Conservation (phyloP, 2,797 vertebrate species). For the Gymnopithys bicolor region DNA sequence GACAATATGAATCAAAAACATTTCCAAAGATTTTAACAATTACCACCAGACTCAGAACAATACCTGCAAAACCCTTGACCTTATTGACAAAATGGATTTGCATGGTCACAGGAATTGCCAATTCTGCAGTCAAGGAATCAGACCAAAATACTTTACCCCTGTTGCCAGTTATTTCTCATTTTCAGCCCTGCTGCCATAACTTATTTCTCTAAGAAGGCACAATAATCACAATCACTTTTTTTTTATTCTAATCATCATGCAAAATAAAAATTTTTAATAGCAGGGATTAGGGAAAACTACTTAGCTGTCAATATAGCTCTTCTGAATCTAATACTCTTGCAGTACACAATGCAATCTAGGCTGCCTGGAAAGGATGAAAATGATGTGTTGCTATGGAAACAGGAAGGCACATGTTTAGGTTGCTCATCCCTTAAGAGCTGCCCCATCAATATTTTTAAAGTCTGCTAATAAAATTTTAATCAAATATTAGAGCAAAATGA, state of each 20-base stretch:
- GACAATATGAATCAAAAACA: not conserved
- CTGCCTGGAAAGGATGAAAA: slow-evolving; percentile 72
- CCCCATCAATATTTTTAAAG: slow-evolving; percentile 50
- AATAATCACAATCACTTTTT: not conserved
- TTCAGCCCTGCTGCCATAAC: not conserved
- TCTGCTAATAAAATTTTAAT: slow-evolving; percentile 66
- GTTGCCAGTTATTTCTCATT: not conserved
- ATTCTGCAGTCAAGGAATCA: not conserved
- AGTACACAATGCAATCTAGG: slow-evolving; percentile 63
- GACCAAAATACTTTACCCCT: not conserved
- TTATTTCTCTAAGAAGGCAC: not conserved
- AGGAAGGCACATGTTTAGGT: slow-evolving; percentile 66
- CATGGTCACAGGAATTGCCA: not conserved
- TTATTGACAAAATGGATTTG: not conserved
- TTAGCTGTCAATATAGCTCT: slow-evolving; percentile 44
- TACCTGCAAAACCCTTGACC: not conserved
- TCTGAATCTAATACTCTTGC: slow-evolving; percentile 56
- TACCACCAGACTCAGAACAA: not conserved
- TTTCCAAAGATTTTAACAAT: not conserved
- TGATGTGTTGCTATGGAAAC: slow-evolving; percentile 77
- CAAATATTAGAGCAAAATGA: slow-evolving; percentile 27
- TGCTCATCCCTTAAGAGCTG: slow-evolving; percentile 68
- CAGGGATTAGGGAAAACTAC: not conserved
- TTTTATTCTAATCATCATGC: not conserved
- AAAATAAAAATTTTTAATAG: not conserved